These are phyloP conservation scores for Dolichomitus sp. DNA, from an alignment of 2,888 invertebrate species.

Conservation along the genomic window DNA sequence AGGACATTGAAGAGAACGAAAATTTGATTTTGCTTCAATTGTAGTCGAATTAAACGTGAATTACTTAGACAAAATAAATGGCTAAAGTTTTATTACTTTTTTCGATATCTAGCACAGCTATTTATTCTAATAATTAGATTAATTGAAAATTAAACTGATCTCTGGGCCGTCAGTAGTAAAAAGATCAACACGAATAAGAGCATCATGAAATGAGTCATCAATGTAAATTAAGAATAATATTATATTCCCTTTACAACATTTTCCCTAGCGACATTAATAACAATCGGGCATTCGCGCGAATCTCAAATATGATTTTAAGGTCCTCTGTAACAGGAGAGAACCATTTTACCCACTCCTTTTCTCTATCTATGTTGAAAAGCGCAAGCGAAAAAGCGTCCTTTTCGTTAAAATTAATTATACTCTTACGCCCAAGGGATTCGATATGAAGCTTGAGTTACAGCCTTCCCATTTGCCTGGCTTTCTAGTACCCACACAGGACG, in stretches of 20 bases:
- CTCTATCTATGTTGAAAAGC: slow-evolving; percentile 2
- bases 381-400: background rate
- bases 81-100: too few species aligned
- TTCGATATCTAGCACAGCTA: background rate
- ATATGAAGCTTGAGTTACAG: slow-evolving; percentile 22
- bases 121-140: background rate
- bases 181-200: background rate
- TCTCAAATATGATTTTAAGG: background rate
- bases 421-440: background rate
- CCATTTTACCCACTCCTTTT: background rate
- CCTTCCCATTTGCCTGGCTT: slow-evolving; percentile 11
- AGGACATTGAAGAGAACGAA: background rate
- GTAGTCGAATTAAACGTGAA: too few species aligned
- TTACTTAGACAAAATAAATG: too few species aligned
- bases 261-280: background rate
- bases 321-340: background rate
- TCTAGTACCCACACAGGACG: background rate
- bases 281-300: background rate
- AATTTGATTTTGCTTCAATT: too few species aligned
- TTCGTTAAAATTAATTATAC: slow-evolving; percentile 32
- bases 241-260: background rate
- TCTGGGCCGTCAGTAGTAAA: background rate
- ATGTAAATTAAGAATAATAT: background rate
- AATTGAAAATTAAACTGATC: too few species aligned
- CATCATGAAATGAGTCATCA: background rate